Evolutionary conservation across 2,888 invertebrate genomes (phyloP), one percentile per base, ranked within the genome.

Genomic region (Macrophya alboannulata): DNA sequence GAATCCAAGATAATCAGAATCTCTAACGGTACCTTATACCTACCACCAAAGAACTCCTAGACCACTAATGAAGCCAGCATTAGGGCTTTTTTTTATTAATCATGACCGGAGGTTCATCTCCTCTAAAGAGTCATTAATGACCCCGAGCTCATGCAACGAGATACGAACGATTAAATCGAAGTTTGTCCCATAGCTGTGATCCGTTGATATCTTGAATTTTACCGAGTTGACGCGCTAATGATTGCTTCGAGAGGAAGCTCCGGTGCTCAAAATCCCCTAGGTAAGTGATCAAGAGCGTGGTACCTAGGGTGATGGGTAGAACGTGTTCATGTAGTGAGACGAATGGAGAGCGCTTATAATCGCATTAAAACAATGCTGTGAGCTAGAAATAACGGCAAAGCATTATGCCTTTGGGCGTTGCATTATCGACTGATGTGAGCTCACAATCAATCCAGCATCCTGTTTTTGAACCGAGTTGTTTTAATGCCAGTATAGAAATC

Each of bases 251-350:
- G 68, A 48, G 68, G 48, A 48, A 68, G n/a, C 48, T 65, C 17
- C 31, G n/a, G 51, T 48, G 45, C 31, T 83, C 71, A 31, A 71
- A 48, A 83, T 48, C 81, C 81, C 62, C 62, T 43, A 45, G 81
- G 81, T 43, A 62, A 62, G 43, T 40, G 15, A 65, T 31, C 31
- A 31, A 21, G 62, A 43, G 43, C 40, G 59, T n/a, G 9, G n/a
- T 40, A 43, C 62, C n/a, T n/a, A 51, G 31, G 25, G 31, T 31
- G 51, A 59, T 12, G 68, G 65, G 45, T 68, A 31, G 17, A 71
- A 83, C 71, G 83, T 83, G 83, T 83, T 83, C 31, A 65, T 68
- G 48, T 17, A 83, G 65, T 71, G 65, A 83, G 68, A 71, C 83
- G 83, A 71, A 83, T 68, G 43, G 12, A 37, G 83, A 48, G 25